Evolutionary conservation across 2,888 invertebrate species (phyloP), one percentile per base, ranked within the genome.

Genomic region (Rhynchonema sp.): DNA sequence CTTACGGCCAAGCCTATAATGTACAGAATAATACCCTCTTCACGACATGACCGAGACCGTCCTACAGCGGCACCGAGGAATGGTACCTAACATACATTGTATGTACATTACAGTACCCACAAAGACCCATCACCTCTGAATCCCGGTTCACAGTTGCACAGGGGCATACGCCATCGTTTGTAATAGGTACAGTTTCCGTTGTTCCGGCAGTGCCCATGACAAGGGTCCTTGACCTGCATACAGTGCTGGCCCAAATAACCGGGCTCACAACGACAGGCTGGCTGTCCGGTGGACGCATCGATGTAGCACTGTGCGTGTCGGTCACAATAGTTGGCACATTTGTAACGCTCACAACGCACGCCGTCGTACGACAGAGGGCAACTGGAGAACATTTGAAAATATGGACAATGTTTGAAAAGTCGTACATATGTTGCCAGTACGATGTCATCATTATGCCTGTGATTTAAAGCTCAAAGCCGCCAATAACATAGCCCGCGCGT

Each of bases 291-390:
- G 0, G 26, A 27, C 1, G 30, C 23, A 63, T 74, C 71, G 25
- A 68, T 65, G 64, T 70, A 71, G 63, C 77, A 77, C 30, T 69
- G 61, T 25, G 76, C 77, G 59, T 81, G 79, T 70, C 83, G 82
- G 68, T 84, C 82, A 68, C 85, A 85, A 70, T 79, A 80, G 56
- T 63, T 65, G 23, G 65, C 61, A 61, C 69, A 69, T 56, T 67
- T 64, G 59, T 64, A 66, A 17, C 64, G 62, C 59, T 68, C 66
- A 55, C 86, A 86, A 55, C 79, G 74, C 63, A 79, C 77, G 23
- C 86, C 85, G 53, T 79, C 78, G 74, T 82, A 86, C 57, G 79
- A 77, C 0, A 80, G 74, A 30, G 80, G 77, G 68, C 86, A 86
- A 20, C 53, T 55, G 56, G 57, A 64, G 54, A 59, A 20, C 20